These are phyloP conservation scores for Azorinus chamasolen DNA, from an alignment of 2,888 invertebrate genomes.

Conservation along the genomic window DNA sequence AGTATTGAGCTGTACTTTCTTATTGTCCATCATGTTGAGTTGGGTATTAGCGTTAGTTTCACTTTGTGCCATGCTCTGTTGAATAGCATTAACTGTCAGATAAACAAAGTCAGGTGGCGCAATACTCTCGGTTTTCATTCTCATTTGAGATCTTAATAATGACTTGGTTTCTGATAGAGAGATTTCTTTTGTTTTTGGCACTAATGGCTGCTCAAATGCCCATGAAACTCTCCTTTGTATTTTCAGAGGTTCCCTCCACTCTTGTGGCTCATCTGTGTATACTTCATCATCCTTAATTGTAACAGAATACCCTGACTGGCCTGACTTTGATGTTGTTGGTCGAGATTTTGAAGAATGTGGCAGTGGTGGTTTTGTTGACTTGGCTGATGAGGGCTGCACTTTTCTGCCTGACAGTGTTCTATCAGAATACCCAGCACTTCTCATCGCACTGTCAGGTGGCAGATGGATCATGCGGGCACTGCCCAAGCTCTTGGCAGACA, in stretches of 20 bases:
- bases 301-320: slow-evolving; percentile 68
- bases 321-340: slow-evolving; percentile 69
- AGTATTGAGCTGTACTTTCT: slow-evolving; percentile 40
- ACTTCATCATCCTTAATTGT: slow-evolving; percentile 74
- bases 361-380: slow-evolving; percentile 65
- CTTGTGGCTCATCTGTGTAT: slow-evolving; percentile 52
- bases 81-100: slow-evolving; percentile 83
- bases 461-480: slow-evolving; percentile 79
- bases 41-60: slow-evolving; percentile 78
- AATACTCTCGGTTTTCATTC: slow-evolving; percentile 78
- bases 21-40: slow-evolving; percentile 66
- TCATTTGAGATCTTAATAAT: slow-evolving; percentile 84
- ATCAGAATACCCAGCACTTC: slow-evolving; percentile 33
- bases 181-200: slow-evolving; percentile 77
- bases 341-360: slow-evolving; percentile 65
- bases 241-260: slow-evolving; percentile 51
- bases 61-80: slow-evolving; percentile 76
- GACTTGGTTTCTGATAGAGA: slow-evolving; percentile 83
- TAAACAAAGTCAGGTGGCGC: slow-evolving; percentile 85
- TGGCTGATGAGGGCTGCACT: slow-evolving; percentile 45
- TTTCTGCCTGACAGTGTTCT: slow-evolving; percentile 43
- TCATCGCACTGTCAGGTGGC: slow-evolving; percentile 18
- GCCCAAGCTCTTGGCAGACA: slow-evolving; percentile 77
- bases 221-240: slow-evolving; percentile 82
- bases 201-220: slow-evolving; percentile 83